Conservation (phyloP, 2,888 invertebrate genomes). For the Fissipunctia ypsillon region DNA sequence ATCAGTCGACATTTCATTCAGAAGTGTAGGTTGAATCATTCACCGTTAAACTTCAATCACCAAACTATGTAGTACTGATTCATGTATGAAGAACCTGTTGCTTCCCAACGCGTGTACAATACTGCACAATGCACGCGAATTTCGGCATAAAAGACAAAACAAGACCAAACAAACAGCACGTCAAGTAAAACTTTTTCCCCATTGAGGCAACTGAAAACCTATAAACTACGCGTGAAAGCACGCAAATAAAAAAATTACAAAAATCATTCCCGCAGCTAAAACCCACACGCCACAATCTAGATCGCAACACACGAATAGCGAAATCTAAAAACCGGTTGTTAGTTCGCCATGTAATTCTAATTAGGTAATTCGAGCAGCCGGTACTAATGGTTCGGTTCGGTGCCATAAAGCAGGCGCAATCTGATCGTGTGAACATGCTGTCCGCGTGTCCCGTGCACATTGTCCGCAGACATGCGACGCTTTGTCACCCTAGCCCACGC, state of each 20-base stretch:
- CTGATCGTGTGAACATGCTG: conserved; percentile 89
- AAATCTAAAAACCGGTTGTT: conserved; percentile 78
- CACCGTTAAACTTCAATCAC: conserved; percentile 17
- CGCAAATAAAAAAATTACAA: conserved; percentile 57
- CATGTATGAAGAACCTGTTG: conserved; percentile 57
- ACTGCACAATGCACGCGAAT: conserved; percentile 24
- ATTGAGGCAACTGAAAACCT: conserved; percentile 39
- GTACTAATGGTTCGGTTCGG: conserved; percentile 84
- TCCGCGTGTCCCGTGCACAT: conserved; percentile 83
- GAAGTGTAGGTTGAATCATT: conserved; percentile 20
- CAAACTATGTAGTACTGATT: conserved; percentile 27
- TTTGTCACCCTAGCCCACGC: conserved; percentile 88
- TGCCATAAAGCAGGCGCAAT: conserved; percentile 87
- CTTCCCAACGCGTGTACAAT: conserved; percentile 27
- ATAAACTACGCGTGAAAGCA: conserved; percentile 40
- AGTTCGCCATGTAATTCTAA: conserved; percentile 85
- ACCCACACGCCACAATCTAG: conserved; percentile 69
- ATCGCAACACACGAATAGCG: conserved; percentile 73
- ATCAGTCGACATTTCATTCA: conserved; percentile 39
- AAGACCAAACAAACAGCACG: conserved; percentile 26
- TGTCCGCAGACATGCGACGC: conserved; percentile 87
- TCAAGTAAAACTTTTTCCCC: conserved; percentile 37
- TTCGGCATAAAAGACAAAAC: conserved; percentile 21
- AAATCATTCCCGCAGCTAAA: conserved; percentile 60
- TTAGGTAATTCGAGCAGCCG: conserved; percentile 87